These are phyloP conservation scores for Pterostichus madidus DNA, from an alignment of 2,888 invertebrate species.

Conservation along the genomic window DNA sequence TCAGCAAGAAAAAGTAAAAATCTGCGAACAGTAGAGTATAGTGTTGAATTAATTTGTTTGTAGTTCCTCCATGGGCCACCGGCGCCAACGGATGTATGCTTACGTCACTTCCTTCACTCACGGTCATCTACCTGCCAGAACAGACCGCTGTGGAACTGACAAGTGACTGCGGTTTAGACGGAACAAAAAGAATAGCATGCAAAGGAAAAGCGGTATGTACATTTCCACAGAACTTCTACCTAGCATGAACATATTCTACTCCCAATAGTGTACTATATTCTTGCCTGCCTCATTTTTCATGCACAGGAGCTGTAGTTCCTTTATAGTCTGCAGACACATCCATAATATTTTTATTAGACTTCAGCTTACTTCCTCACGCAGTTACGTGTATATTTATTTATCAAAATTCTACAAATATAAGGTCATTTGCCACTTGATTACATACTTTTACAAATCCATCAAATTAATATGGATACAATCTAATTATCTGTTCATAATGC, in stretches of 20 bases:
- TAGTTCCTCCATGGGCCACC: constrained; percentile 89
- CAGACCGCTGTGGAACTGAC: constrained; percentile 87
- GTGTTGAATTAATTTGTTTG: constrained; percentile 42
- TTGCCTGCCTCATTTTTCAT: constrained; percentile 32
- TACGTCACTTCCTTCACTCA: constrained; percentile 85
- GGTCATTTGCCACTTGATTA: too few species aligned
- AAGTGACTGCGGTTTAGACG: constrained; percentile 87
- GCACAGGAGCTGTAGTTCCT: constrained; percentile 10
- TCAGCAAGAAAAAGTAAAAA: constrained; percentile 1
- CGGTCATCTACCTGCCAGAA: constrained; percentile 87
- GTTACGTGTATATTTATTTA: neutral
- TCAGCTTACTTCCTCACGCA: neutral
- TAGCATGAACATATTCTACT: neutral
- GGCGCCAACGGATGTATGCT: constrained; percentile 85
- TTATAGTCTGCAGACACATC: constrained; percentile 6
- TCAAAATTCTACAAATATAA: neutral
- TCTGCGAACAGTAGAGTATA: neutral
- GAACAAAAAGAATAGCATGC: constrained; percentile 86
- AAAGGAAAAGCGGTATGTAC: constrained; percentile 85
- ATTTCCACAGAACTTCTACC: constrained; percentile 26
- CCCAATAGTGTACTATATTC: constrained; percentile 1
- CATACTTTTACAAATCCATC: too few species aligned
- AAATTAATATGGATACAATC: too few species aligned
- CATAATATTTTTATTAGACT: constrained; percentile 12
- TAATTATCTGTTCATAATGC: too few species aligned